These are phyloP conservation scores for Phlogophora meticulosa DNA, from an alignment of 2,888 invertebrate species.

Conservation along the genomic window DNA sequence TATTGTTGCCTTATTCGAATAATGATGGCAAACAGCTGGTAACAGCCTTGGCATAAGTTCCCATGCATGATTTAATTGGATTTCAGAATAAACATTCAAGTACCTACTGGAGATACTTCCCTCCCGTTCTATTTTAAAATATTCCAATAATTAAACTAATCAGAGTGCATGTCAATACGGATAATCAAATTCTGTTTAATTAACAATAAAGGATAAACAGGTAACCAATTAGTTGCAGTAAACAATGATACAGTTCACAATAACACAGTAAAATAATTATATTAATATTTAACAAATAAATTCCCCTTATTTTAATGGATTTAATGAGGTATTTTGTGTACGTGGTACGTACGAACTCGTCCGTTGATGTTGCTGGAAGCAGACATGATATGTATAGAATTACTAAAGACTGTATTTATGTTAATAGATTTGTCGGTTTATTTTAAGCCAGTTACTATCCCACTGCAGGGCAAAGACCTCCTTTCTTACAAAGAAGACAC, in stretches of 20 bases:
- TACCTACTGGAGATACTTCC: not conserved
- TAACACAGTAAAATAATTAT: conserved; percentile 12
- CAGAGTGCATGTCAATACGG: conserved; percentile 7
- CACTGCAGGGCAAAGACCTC: not conserved
- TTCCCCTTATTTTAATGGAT: conserved; percentile 12
- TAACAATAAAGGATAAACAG: conserved; percentile 32
- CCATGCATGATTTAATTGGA: not conserved
- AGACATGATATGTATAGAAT: not conserved
- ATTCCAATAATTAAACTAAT: conserved; percentile 2
- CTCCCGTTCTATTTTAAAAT: conserved; percentile 22
- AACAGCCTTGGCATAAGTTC: conserved; percentile 10
- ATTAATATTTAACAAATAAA: conserved; percentile 25
- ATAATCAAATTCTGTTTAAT: conserved; percentile 28
- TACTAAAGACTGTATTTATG: not conserved
- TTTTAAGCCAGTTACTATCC: not conserved
- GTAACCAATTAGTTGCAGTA: conserved; percentile 32
- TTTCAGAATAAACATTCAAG: not conserved
- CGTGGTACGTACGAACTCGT: conserved; percentile 1
- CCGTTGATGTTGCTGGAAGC: not conserved
- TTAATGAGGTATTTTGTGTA: conserved; percentile 24
- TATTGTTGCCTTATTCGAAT: conserved; percentile 30
- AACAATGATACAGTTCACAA: conserved; percentile 14
- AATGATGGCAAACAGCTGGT: conserved; percentile 12
- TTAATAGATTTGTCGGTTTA: not conserved
- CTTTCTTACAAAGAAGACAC: too few relatives aligned